Evolutionary conservation across 2,797 vertebrate species (phyloP).

Genomic region (Nyctalus aviator): DNA sequence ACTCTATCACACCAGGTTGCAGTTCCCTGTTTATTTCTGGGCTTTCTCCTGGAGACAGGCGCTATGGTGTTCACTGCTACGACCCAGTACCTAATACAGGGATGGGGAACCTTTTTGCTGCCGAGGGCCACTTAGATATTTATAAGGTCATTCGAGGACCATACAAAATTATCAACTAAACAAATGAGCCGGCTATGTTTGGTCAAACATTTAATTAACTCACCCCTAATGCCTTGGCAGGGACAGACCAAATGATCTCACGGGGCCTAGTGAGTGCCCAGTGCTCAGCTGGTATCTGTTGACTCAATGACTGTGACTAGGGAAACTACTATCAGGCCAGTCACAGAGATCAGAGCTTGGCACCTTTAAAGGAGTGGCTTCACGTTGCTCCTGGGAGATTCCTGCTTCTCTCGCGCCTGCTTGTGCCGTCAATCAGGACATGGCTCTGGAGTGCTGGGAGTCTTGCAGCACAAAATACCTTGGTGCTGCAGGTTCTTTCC

Average conservation of each 20-base stretch:
- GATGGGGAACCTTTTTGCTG: too few relatives aligned
- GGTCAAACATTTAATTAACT: too few relatives aligned
- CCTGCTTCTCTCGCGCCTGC: neutral
- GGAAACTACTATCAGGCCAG: neutral
- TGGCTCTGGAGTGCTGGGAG: neutral
- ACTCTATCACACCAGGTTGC: neutral
- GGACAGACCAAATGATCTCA: too few relatives aligned
- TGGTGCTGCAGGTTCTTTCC: neutral
- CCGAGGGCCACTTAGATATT: too few relatives aligned
- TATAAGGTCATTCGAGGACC: too few relatives aligned
- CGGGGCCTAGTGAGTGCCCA: neutral
- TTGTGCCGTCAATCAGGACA: neutral
- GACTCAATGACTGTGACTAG: neutral
- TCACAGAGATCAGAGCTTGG: neutral
- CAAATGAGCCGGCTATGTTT: too few relatives aligned
- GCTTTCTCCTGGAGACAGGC: neutral
- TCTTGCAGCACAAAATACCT: neutral
- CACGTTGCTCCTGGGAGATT: neutral
- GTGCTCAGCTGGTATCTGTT: neutral
- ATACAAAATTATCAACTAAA: too few relatives aligned
- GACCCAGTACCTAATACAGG: neutral
- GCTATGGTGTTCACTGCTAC: neutral
- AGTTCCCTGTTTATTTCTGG: neutral
- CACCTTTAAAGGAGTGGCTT: neutral
- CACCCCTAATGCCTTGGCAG: too few relatives aligned